Percentiles rank a stretch among this genome's conserved stretches.
Conservation (phyloP, 2,797 vertebrate genomes). For the Poecilia wingei region DNA sequence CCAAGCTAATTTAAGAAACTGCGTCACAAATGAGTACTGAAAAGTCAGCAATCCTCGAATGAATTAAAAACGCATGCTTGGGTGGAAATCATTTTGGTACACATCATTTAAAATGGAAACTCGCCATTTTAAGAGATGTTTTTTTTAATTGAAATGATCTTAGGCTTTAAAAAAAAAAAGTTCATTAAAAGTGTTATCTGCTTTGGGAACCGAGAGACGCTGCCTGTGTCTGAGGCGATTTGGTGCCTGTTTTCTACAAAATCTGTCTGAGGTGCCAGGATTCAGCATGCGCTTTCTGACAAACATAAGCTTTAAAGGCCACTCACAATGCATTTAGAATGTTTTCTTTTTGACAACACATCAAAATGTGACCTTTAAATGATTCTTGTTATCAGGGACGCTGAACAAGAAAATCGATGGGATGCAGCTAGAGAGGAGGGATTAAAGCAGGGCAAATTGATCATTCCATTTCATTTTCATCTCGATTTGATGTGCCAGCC, state of each 20-base stretch:
- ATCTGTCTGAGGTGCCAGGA: slow-evolving; percentile 65
- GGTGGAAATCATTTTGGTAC: slow-evolving; percentile 68
- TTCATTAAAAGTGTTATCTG: slow-evolving; percentile 31
- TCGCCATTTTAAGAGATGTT: slow-evolving; percentile 47
- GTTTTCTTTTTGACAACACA: slow-evolving; percentile 80
- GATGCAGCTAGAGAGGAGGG: slow-evolving; percentile 74
- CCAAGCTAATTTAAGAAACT: slow-evolving; percentile 71
- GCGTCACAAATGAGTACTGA: slow-evolving; percentile 68
- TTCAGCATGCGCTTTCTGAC: slow-evolving; percentile 70
- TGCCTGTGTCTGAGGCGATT: slow-evolving; percentile 40
- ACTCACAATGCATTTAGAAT: slow-evolving; percentile 78
- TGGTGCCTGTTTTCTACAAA: slow-evolving; percentile 49
- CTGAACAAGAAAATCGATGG: slow-evolving; percentile 79
- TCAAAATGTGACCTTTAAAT: slow-evolving; percentile 83
- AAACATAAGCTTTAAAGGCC: slow-evolving; percentile 75
- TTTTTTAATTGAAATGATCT: slow-evolving; percentile 52
- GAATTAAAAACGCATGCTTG: slow-evolving; percentile 77
- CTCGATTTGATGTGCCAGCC: slow-evolving; percentile 78
- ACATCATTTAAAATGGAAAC: slow-evolving; percentile 73
- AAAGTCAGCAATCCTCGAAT: slow-evolving; percentile 70
- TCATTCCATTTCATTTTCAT: slow-evolving; percentile 85
- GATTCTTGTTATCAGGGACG: slow-evolving; percentile 82
- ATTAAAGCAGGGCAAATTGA: slow-evolving; percentile 82
- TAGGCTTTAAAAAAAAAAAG: slow-evolving; percentile 30
- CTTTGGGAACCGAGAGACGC: slow-evolving; percentile 33